A percentile compares a stretch with the other conserved stretches of the same genome.
Evolutionary conservation across 2,113 vertebrate genomes (phyloP).

Genomic region (Cottus gobio): DNA sequence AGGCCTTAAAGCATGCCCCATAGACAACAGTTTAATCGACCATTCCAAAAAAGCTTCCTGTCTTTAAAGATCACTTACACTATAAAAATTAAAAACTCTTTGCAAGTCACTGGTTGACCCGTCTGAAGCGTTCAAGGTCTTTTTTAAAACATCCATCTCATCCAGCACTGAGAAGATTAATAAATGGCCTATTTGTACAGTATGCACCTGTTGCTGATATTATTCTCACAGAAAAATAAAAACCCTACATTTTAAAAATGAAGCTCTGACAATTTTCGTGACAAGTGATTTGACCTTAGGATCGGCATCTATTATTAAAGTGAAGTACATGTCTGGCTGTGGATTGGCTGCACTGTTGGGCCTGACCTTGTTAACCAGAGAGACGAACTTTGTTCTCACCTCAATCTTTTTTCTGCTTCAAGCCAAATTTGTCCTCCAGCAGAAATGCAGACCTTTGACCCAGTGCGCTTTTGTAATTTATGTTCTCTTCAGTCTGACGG

Average conservation of each 20-base stretch:
- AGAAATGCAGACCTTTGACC: constrained; percentile 46
- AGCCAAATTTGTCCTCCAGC: constrained; percentile 50
- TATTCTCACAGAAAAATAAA: constrained; percentile 31
- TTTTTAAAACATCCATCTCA: constrained; percentile 26
- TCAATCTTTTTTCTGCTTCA: constrained; percentile 38
- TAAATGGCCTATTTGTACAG: constrained; percentile 3
- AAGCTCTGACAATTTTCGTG: constrained; percentile 33
- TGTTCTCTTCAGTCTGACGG: constrained; percentile 5
- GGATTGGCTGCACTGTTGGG: constrained; percentile 37
- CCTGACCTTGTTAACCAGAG: constrained; percentile 55
- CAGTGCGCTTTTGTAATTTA: constrained; percentile 36
- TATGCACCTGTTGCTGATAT: background rate
- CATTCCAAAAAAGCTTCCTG: constrained; percentile 6
- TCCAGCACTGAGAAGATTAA: constrained; percentile 19
- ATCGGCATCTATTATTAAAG: constrained; percentile 35
- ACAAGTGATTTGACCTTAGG: constrained; percentile 55
- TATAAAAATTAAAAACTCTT: constrained; percentile 33
- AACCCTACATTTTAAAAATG: constrained; percentile 9
- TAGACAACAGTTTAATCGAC: constrained; percentile 39
- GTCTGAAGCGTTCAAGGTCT: constrained; percentile 29
- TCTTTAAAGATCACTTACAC: constrained; percentile 35
- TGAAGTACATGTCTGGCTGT: constrained; percentile 35
- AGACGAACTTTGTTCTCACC: constrained; percentile 39
- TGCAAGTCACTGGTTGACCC: constrained; percentile 25
- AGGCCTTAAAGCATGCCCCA: constrained; percentile 29